A percentile compares a stretch with the other conserved stretches of the same genome.
Evolutionary conservation across 2,888 invertebrate genomes (phyloP).

Genomic region (Lathronympha strigana): DNA sequence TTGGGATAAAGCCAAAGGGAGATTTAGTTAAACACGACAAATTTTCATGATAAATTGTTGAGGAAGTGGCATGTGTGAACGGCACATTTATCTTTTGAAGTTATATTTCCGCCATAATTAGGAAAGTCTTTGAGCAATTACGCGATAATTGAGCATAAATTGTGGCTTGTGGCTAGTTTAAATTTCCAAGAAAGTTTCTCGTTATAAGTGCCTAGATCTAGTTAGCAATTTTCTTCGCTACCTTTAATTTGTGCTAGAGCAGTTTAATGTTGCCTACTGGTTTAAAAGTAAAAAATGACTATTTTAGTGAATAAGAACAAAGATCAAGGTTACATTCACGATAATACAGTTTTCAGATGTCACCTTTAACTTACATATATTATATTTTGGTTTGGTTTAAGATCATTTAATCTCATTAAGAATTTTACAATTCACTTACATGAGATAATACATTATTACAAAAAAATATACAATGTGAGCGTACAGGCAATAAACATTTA

Average conservation of each 20-base stretch:
- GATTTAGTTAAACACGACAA: conserved; percentile 53
- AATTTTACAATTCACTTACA: too few relatives aligned
- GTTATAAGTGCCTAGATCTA: conserved; percentile 26
- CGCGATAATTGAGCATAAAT: conserved; percentile 35
- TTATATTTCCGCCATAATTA: conserved; percentile 40
- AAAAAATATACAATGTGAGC: too few relatives aligned
- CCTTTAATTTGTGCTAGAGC: conserved; percentile 10
- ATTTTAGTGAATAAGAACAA: too few relatives aligned
- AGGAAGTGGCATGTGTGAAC: conserved; percentile 47
- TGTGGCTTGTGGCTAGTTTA: conserved; percentile 26
- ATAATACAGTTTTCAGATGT: too few relatives aligned
- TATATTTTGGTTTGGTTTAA: too few relatives aligned
- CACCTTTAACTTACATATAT: too few relatives aligned
- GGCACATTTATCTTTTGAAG: conserved; percentile 47
- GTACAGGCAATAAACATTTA: too few relatives aligned
- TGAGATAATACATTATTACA: too few relatives aligned
- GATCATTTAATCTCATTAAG: too few relatives aligned
- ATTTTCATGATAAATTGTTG: conserved; percentile 53
- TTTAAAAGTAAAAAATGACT: conserved; percentile 2
- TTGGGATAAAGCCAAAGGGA: conserved; percentile 72
- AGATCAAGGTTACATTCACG: too few relatives aligned
- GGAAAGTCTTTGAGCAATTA: conserved; percentile 36
- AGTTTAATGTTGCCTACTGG: neutral
- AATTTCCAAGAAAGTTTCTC: conserved; percentile 34
- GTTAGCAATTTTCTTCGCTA: conserved; percentile 24